Evolutionary conservation across 2,888 invertebrate species (phyloP).

Genomic region (Clusia tigrina): DNA sequence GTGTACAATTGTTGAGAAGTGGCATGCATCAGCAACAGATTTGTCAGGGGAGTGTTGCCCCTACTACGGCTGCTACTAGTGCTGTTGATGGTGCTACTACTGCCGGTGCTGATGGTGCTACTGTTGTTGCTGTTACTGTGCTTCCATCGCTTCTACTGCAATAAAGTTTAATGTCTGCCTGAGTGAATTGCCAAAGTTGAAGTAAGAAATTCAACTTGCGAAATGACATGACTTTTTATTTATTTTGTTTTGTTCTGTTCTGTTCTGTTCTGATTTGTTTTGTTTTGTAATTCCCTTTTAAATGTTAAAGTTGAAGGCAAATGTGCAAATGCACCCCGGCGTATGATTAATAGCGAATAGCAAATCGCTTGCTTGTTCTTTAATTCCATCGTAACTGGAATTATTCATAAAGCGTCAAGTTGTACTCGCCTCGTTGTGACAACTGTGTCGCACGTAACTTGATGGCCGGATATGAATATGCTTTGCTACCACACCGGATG

Average conservation of each 20-base stretch:
- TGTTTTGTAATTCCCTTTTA: slow-evolving; percentile 14
- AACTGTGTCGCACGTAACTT: too few relatives aligned
- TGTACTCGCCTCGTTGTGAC: too few relatives aligned
- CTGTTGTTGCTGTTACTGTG: neutral
- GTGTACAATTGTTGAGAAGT: neutral
- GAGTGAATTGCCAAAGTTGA: neutral
- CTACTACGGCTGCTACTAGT: too few relatives aligned
- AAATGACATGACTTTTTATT: neutral
- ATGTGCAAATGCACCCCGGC: slow-evolving; percentile 39
- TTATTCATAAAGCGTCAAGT: too few relatives aligned
- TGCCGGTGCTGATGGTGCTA: too few relatives aligned
- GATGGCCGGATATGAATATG: too few relatives aligned
- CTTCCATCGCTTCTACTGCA: too few relatives aligned
- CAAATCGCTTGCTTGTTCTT: neutral
- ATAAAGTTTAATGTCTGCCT: slow-evolving; percentile 18
- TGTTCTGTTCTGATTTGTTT: too few relatives aligned
- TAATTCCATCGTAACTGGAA: too few relatives aligned
- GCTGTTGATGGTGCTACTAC: too few relatives aligned
- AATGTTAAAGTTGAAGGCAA: slow-evolving; percentile 36
- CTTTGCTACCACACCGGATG: too few relatives aligned
- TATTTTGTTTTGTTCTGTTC: neutral
- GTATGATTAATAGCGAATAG: slow-evolving; percentile 47
- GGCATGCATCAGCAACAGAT: slow-evolving; percentile 2
- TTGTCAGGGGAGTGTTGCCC: neutral
- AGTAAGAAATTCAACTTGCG: neutral